Percentiles rank a stretch among this genome's conserved stretches.
Conservation (phyloP, 2,888 invertebrate genomes). For the Leucophenga montana region DNA sequence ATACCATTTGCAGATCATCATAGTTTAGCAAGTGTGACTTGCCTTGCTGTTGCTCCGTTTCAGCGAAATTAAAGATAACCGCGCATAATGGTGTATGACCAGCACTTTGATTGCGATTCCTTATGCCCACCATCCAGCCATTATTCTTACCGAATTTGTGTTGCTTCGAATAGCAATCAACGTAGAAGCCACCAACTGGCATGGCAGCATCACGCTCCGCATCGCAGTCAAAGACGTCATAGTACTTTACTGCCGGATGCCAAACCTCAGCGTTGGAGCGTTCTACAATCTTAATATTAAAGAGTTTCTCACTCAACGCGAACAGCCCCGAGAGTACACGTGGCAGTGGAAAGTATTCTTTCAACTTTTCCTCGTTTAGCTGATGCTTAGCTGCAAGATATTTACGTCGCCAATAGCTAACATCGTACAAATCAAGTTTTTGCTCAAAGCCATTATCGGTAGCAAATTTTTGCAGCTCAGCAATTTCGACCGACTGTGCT, state of each 20-base stretch:
- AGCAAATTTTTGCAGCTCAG: slow-evolving; percentile 82
- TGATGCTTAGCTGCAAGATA: slow-evolving; percentile 80
- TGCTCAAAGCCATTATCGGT: slow-evolving; percentile 80
- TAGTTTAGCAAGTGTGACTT: slow-evolving; percentile 83
- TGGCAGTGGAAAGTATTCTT: slow-evolving; percentile 88
- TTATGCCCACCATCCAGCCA: slow-evolving; percentile 86
- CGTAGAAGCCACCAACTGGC: slow-evolving; percentile 87
- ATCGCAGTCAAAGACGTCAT: slow-evolving; percentile 81
- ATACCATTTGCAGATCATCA: slow-evolving; percentile 83
- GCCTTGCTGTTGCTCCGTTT: slow-evolving; percentile 76
- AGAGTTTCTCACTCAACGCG: slow-evolving; percentile 82
- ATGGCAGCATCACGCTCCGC: slow-evolving; percentile 45
- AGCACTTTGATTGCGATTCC: slow-evolving; percentile 80
- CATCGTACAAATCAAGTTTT: slow-evolving; percentile 85
- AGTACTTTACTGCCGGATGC: slow-evolving; percentile 90
- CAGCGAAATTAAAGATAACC: slow-evolving; percentile 85
- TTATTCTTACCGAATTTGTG: slow-evolving; percentile 80
- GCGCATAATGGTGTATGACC: slow-evolving; percentile 83
- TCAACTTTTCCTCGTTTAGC: slow-evolving; percentile 81
- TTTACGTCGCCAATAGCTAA: slow-evolving; percentile 89
- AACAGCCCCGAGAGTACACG: slow-evolving; percentile 87
- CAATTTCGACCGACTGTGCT: slow-evolving; percentile 84
- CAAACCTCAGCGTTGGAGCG: slow-evolving; percentile 80
- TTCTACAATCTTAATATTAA: slow-evolving; percentile 84
- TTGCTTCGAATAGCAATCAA: slow-evolving; percentile 85